Percentiles rank a stretch among this genome's conserved stretches.
phyloP scores from a whole-genome alignment of 2,797 vertebrate species.

The Mormyrus proboscirostris region DNA sequence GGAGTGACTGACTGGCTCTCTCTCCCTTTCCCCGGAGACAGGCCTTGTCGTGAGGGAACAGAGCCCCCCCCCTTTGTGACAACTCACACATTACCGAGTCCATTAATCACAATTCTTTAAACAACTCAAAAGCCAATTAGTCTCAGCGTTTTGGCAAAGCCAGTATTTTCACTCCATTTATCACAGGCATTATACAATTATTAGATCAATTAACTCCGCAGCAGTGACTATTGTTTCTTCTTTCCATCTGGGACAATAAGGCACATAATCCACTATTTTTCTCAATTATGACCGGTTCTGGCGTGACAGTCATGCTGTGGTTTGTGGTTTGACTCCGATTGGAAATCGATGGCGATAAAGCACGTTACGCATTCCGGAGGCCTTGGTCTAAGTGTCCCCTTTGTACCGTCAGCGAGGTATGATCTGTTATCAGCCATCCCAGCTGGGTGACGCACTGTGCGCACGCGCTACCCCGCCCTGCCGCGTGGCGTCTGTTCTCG shows the following conservation, averaged over 20 bases:
- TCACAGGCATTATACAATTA: constrained; percentile 45
- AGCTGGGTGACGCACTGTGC: background rate
- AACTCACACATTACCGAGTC: constrained; percentile 34
- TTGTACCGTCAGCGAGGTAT: background rate
- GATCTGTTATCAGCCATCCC: background rate
- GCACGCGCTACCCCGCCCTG: background rate
- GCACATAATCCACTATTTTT: constrained; percentile 26
- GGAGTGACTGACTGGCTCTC: background rate
- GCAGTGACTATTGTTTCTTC: constrained; percentile 28
- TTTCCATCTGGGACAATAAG: constrained; percentile 32
- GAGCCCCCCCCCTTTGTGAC: constrained; percentile 7
- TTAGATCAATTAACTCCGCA: constrained; percentile 44
- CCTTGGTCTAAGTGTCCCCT: background rate
- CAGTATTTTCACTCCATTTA: constrained; percentile 41
- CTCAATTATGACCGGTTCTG: constrained; percentile 30
- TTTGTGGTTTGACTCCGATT: constrained; percentile 30
- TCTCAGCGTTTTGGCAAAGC: constrained; percentile 37
- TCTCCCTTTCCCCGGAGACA: constrained; percentile 16
- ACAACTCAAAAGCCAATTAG: constrained; percentile 43
- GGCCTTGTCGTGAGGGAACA: constrained; percentile 28
- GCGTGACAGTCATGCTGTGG: constrained; percentile 33
- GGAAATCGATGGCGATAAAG: constrained; percentile 26
- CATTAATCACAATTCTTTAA: constrained; percentile 47
- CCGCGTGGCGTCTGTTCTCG: background rate
- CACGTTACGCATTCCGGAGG: background rate